Conservation (phyloP, 2,888 invertebrate species). For the Pollenia labialis region DNA sequence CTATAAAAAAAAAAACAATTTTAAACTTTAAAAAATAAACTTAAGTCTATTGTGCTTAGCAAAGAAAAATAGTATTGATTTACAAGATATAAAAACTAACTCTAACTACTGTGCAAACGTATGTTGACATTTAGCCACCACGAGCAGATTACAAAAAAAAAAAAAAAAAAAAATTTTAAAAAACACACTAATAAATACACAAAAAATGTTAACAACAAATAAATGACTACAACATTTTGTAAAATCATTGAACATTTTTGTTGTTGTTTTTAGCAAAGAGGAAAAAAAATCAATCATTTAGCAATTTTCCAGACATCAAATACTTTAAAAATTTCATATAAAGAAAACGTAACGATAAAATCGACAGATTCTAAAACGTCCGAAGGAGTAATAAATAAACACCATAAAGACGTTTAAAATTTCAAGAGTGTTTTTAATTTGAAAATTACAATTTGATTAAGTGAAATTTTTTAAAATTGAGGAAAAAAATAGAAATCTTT, state of each 20-base stretch:
- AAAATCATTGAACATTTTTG: slow-evolving; percentile 57
- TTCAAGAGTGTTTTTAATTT: slow-evolving; percentile 45
- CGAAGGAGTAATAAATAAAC: slow-evolving; percentile 16
- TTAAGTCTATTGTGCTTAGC: slow-evolving; percentile 28
- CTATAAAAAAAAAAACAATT: slow-evolving; percentile 7
- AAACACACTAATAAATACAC: slow-evolving; percentile 1
- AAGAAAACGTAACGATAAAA: slow-evolving; percentile 13
- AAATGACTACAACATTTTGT: slow-evolving; percentile 45
- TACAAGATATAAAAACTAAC: slow-evolving; percentile 46
- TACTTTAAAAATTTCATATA: slow-evolving; percentile 5
- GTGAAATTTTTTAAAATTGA: slow-evolving; percentile 27
- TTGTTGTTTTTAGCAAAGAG: not conserved
- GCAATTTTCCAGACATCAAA: slow-evolving; percentile 59
- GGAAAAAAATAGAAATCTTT: not conserved
- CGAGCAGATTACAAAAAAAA: not conserved
- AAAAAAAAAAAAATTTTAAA: slow-evolving; percentile 14
- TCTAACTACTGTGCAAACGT: slow-evolving; percentile 62
- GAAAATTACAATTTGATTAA: slow-evolving; percentile 45
- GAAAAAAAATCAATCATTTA: slow-evolving; percentile 64
- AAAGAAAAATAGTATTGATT: slow-evolving; percentile 31
- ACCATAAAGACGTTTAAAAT: slow-evolving; percentile 25
- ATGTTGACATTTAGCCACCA: slow-evolving; percentile 67
- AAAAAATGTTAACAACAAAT: slow-evolving; percentile 54
- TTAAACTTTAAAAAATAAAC: not conserved
- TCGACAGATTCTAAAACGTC: not conserved